Evolutionary conservation across 1,140 invertebrate genomes (phyloP), one percentile per base, ranked within the genome.

Genomic region (Euura saliciscinereae): DNA sequence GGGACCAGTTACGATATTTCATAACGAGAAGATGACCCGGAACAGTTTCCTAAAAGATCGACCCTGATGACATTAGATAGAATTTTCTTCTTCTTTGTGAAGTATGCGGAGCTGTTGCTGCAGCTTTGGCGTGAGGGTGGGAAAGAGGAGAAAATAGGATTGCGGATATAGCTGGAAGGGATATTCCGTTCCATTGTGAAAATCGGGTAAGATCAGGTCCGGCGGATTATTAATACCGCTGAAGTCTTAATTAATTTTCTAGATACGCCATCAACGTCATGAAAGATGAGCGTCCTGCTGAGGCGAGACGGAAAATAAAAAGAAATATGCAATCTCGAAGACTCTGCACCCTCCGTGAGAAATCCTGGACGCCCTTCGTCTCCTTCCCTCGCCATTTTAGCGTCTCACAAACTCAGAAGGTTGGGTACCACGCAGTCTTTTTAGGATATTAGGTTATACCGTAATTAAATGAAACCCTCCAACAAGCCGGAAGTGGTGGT

Each of bases 381-480:
- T 59, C 51, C 51, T n/a, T 11, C 51, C 5, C 51, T 59, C 51
- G 28, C 28, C 28, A 28, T 28, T 28, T 6, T 59, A 8, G 0
- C 51, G 6, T 59, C 51, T 59, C 51, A 11, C 13, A n/a, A 59
- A 11, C 51, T n/a, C 13, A n/a, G 51, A 3, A 59, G 13, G 51
- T 59, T n/a, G 13, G 51, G 13, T 11, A 59, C 51, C 10, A n/a
- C 51, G 51, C 51, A 59, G 51, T 59, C 51, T 59, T 59, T n/a
- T 59, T 8, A 59, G 72, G 77, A 74, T 79, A 78, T 79, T 77
- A 79, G 75, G 68, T 79, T 77, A 71, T 71, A 43, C 66, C 68
- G 74, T 79, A 79, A 79, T 79, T 79, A 75, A 76, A 79, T 79
- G 79, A 79, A 79, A 79, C 73, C 68, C 76, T 66, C 70, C 76